Evolutionary conservation across 2,113 vertebrate species (phyloP), one percentile per base, ranked within the genome.

Genomic region (Dicentrarchus labrax): DNA sequence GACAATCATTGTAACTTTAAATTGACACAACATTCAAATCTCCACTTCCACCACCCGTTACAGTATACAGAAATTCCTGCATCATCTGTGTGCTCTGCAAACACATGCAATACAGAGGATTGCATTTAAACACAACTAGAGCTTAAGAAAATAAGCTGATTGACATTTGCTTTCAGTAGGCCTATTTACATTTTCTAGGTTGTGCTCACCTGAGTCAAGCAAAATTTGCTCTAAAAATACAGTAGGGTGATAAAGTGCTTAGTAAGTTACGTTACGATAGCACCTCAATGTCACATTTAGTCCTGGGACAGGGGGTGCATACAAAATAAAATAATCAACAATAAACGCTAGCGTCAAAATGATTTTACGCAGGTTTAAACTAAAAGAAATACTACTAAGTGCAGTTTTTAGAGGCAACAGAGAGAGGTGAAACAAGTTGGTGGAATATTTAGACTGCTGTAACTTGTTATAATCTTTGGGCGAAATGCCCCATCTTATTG

Each of bases 211-310:
- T 87, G 41, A 82, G 41, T 76, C 16, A 80, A 79, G 76, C 72
- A 80, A 50, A 86, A 68, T 77, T 79, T 64, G 39, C 57, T 83
- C 39, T 66, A 38, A 86, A 92, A 89, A 72, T 86, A 91, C 90
- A 91, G 89, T 89, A 87, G 69, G 82, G 68, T 72, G 71, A 86
- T 94, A 94, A 95, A 95, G 93, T 95, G 94, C 94, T 84, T 83
- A 56, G 53, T 70, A 73, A 80, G 65, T 84, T 80, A 84, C 75
- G 24, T 41, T 80, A 72, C n/a, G 57, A 70, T 71, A 64, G 62
- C 73, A 66, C 81, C 80, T 86, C 82, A 65, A 41, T 85, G 76
- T 86, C 71, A 67, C 71, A 75, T 19, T 84, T 36, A 83, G 57
- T 47, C 78, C 45, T 17, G 73, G 21, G 84, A 90, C 84, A 89